Conservation (phyloP, 2,888 invertebrate species). For the Caenorhabditis sinica region DNA sequence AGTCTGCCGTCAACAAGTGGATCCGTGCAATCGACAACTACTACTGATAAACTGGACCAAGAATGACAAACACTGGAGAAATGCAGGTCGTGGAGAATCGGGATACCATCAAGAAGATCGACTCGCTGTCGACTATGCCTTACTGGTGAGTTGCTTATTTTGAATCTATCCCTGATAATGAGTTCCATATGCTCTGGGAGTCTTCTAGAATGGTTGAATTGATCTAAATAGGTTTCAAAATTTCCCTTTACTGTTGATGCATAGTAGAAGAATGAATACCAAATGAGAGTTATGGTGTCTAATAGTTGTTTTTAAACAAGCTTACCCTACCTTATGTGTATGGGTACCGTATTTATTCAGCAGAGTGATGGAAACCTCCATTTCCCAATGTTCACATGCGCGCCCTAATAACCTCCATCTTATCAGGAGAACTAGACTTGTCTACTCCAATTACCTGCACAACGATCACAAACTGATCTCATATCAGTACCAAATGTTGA, state of each 20-base stretch:
- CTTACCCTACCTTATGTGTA: too few relatives aligned
- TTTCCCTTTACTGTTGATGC: too few relatives aligned
- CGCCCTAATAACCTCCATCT: slow-evolving; percentile 22
- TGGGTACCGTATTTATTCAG: too few relatives aligned
- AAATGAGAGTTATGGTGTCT: too few relatives aligned
- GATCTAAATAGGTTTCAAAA: too few relatives aligned
- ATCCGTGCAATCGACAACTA: background rate
- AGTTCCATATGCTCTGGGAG: too few relatives aligned
- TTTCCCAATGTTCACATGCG: background rate
- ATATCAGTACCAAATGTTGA: slow-evolving; percentile 38
- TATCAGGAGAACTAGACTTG: slow-evolving; percentile 16
- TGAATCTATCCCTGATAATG: too few relatives aligned
- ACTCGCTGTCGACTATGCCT: slow-evolving; percentile 63
- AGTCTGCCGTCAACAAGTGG: slow-evolving; percentile 12
- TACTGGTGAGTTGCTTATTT: slow-evolving; percentile 56
- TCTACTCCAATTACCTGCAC: slow-evolving; percentile 3
- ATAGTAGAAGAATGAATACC: too few relatives aligned
- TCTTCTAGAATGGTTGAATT: too few relatives aligned
- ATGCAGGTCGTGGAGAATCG: slow-evolving; percentile 17
- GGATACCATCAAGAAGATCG: slow-evolving; percentile 62
- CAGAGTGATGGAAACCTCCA: background rate
- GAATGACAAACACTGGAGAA: slow-evolving; percentile 54
- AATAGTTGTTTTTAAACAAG: too few relatives aligned
- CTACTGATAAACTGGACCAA: slow-evolving; percentile 6
- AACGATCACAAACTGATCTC: slow-evolving; percentile 58